Evolutionary conservation across 2,888 invertebrate species (phyloP).

Genomic region (Dysmachus trigonus): DNA sequence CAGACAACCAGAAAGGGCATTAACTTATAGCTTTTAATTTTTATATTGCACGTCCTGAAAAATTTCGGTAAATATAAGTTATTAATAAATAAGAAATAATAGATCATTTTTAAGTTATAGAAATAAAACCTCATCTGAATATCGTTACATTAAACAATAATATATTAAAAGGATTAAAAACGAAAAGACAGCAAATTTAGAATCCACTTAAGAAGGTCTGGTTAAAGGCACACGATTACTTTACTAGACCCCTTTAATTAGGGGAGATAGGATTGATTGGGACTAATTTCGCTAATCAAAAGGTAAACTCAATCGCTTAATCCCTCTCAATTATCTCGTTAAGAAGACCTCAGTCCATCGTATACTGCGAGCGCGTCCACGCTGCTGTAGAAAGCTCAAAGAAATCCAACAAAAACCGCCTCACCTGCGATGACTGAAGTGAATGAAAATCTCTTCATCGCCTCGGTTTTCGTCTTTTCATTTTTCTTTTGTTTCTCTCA

Average conservation of each 20-base stretch:
- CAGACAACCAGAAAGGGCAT: background rate
- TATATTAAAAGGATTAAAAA: background rate
- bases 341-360: background rate
- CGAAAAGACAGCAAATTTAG: background rate
- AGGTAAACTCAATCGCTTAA: background rate
- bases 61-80: too few species aligned
- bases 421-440: slow-evolving; percentile 4
- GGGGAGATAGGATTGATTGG: background rate
- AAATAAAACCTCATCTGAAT: too few species aligned
- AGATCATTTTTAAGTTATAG: too few species aligned
- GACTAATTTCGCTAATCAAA: background rate
- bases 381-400: slow-evolving; percentile 13
- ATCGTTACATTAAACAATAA: too few species aligned
- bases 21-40: too few species aligned
- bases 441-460: slow-evolving; percentile 13
- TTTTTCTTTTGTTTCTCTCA: background rate
- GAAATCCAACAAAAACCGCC: slow-evolving; percentile 1
- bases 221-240: background rate
- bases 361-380: background rate
- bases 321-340: background rate
- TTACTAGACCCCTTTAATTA: background rate
- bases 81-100: too few species aligned
- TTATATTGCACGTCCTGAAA: too few species aligned
- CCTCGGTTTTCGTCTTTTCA: background rate
- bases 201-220: background rate